Conservation (phyloP, 1,140 invertebrate genomes). For the Psix sp. region DNA sequence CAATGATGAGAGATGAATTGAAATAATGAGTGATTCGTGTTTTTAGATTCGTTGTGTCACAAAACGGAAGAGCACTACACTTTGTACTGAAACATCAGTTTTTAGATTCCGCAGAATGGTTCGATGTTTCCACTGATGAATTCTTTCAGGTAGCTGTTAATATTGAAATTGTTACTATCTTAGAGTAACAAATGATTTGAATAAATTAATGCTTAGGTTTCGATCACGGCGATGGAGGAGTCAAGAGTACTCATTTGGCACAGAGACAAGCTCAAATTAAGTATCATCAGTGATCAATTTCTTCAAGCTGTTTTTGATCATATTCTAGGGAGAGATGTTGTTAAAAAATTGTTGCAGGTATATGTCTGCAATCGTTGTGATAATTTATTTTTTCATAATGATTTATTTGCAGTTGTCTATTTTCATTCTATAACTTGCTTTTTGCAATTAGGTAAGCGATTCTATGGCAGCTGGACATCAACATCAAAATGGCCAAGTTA, state of each 20-base stretch:
- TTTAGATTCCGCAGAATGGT: slow-evolving; percentile 95
- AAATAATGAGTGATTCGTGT: slow-evolving; percentile 1
- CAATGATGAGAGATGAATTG: too few relatives aligned
- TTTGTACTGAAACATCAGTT: slow-evolving; percentile 93
- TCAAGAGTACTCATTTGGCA: slow-evolving; percentile 91
- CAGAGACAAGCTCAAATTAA: slow-evolving; percentile 88
- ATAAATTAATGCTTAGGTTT: slow-evolving; percentile 79
- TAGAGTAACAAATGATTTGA: background rate
- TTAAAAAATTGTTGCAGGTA: slow-evolving; percentile 93
- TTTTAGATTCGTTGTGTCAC: slow-evolving; percentile 89
- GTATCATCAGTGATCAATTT: slow-evolving; percentile 89
- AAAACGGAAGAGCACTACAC: slow-evolving; percentile 90
- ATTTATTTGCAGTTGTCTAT: too few relatives aligned
- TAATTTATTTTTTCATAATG: too few relatives aligned
- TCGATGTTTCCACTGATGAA: slow-evolving; percentile 91
- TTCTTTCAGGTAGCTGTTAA: slow-evolving; percentile 90
- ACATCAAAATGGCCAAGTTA: slow-evolving; percentile 81
- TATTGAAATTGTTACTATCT: background rate
- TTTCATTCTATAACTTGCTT: background rate
- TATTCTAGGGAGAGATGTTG: slow-evolving; percentile 91
- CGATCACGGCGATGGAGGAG: slow-evolving; percentile 92
- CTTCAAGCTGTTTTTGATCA: slow-evolving; percentile 91
- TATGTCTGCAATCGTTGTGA: too few relatives aligned
- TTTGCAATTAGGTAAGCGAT: slow-evolving; percentile 82
- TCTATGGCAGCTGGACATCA: slow-evolving; percentile 86